Evolutionary conservation across 2,888 invertebrate genomes (phyloP).

Genomic region (Orthosia gothica): DNA sequence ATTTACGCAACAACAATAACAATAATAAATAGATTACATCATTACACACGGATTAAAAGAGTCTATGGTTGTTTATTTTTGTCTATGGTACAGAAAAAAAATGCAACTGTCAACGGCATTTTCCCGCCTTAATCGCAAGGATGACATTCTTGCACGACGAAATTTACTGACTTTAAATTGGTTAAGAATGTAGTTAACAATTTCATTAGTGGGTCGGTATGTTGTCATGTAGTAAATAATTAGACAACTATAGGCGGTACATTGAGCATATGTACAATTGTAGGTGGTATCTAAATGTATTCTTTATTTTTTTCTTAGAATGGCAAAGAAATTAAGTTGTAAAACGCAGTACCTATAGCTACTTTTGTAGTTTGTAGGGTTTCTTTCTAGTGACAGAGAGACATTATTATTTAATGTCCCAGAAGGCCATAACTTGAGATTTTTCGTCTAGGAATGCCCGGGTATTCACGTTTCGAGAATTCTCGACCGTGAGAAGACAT

Average conservation of each 20-base stretch:
- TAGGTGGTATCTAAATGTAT: neutral
- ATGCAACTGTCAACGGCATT: constrained; percentile 16
- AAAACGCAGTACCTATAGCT: too few relatives aligned
- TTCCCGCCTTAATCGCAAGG: constrained; percentile 33
- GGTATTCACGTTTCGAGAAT: too few relatives aligned
- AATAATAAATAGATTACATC: constrained; percentile 14
- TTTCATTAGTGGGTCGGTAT: constrained; percentile 38
- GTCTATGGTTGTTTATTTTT: neutral
- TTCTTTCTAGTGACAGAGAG: too few relatives aligned
- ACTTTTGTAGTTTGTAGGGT: too few relatives aligned
- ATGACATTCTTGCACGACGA: constrained; percentile 36
- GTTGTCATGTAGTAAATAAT: constrained; percentile 25
- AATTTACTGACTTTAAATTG: constrained; percentile 25
- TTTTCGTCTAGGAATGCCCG: too few relatives aligned
- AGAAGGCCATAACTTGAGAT: too few relatives aligned
- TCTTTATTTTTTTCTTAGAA: too few relatives aligned
- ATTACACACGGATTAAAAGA: neutral
- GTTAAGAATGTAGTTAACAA: constrained; percentile 41
- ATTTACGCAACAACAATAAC: constrained; percentile 23
- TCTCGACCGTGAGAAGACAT: too few relatives aligned
- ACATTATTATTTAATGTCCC: too few relatives aligned
- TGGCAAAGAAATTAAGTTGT: too few relatives aligned
- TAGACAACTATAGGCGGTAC: neutral
- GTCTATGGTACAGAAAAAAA: constrained; percentile 15
- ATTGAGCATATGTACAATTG: too few relatives aligned